A percentile compares a stretch with the other conserved stretches of the same genome.
These are phyloP conservation scores for Drosophila dunni DNA, from an alignment of 1,140 invertebrate genomes.

Conservation along the genomic window DNA sequence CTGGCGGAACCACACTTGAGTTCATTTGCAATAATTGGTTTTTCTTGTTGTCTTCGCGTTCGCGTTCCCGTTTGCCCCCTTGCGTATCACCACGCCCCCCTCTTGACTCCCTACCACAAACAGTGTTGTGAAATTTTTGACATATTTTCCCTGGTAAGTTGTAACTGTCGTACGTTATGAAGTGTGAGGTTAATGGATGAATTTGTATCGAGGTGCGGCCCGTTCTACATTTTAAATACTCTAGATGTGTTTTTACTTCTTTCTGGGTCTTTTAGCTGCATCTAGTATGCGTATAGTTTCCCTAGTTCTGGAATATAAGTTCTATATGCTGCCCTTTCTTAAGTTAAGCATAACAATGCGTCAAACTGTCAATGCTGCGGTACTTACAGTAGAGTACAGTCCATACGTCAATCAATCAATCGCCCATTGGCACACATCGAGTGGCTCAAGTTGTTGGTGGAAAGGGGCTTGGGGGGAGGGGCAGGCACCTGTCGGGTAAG, in stretches of 20 bases:
- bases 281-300: background rate
- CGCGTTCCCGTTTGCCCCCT: background rate
- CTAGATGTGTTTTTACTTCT: background rate
- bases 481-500: slow-evolving; percentile 29
- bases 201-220: slow-evolving; percentile 2
- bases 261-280: background rate
- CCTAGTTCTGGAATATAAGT: slow-evolving; percentile 4
- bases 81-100: background rate
- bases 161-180: slow-evolving; percentile 36
- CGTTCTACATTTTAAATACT: slow-evolving; percentile 3
- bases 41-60: slow-evolving; percentile 72
- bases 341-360: slow-evolving; percentile 5
- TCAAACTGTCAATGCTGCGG: slow-evolving; percentile 6
- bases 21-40: slow-evolving; percentile 84
- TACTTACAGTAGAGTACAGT: slow-evolving; percentile 9
- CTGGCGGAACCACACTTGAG: slow-evolving; percentile 82
- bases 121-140: slow-evolving; percentile 53
- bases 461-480: background rate
- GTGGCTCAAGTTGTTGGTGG: slow-evolving; percentile 16
- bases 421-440: slow-evolving; percentile 27
- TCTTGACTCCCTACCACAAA: background rate
- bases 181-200: slow-evolving; percentile 60
- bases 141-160: slow-evolving; percentile 53
- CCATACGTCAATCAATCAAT: slow-evolving; percentile 66
- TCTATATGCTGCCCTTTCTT: background rate